Percentiles rank a stretch among this genome's conserved stretches.
Conservation (phyloP, 64 coral and sea anemone genomes). For the Stylophora pistillata region DNA sequence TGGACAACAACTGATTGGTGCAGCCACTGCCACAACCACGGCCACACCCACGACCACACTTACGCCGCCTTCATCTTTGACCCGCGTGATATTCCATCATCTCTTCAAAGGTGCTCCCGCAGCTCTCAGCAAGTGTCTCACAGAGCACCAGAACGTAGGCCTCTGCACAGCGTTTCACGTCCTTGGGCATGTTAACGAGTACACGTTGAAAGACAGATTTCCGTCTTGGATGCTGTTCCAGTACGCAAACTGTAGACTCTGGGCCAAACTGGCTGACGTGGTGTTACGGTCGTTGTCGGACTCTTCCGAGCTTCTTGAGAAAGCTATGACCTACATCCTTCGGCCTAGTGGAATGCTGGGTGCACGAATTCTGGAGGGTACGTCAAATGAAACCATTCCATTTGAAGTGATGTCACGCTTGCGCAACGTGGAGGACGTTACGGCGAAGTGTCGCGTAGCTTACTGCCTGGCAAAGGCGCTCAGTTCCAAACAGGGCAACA, state of each 20-base stretch:
- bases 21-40: not conserved
- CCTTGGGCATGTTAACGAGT: not conserved
- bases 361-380: not conserved
- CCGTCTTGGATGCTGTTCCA: conserved; percentile 34
- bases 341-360: conserved; percentile 40
- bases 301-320: not conserved
- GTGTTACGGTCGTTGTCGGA: conserved; percentile 20
- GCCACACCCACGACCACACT: not conserved
- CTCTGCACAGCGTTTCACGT: not conserved
- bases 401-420: not conserved
- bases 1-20: not conserved
- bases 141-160: not conserved
- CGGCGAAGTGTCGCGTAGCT: conserved; percentile 10
- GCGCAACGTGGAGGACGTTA: not conserved
- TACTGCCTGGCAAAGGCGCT: conserved; percentile 37
- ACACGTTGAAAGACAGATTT: not conserved
- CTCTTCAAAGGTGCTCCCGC: conserved; percentile 37
- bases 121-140: not conserved
- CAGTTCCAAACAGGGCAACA: not conserved
- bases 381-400: not conserved
- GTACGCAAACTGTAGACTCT: conserved; percentile 47
- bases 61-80: conserved; percentile 2
- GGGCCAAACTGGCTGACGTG: conserved; percentile 49
- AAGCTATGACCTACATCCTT: conserved; percentile 21
- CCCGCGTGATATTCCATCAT: conserved; percentile 45